Evolutionary conservation across 2,797 vertebrate species (phyloP), one percentile per base, ranked within the genome.

Genomic region (Halcyon badia): DNA sequence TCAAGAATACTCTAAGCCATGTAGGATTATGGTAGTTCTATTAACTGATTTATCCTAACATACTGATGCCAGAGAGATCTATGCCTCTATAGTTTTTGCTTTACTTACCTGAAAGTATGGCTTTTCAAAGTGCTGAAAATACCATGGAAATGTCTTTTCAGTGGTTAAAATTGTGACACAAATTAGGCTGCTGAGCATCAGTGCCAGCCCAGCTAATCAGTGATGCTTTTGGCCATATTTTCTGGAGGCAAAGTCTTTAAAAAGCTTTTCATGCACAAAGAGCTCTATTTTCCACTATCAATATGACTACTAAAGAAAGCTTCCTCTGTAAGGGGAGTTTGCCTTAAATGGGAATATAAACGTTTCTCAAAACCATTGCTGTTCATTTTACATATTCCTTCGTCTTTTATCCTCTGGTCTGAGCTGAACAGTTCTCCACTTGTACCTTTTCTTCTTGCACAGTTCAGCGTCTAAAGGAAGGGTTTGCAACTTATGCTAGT

Each of bases 31-130:
- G 37, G 33, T 71, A 72, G 54, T 93, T 90, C 77, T 94, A 37
- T 92, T 95, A 92, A 89, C 70, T 71, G 81, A 90, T 89, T 97
- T 96, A 87, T 78, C 71, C 48, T 89, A 70, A 90, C 65, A 82
- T 14, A 58, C 54, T 77, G 75, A 81, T 75, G 71, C 51, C 83
- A 88, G 83, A 84, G 41, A 94, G 83, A 77, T 66, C 33, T 44
- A 69, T 81, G 76, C 73, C 61, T 92, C 25, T 91, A 9, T 51
- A 77, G 58, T 35, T 75, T 87, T 90, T 73, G 31, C 68, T 93
- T 95, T 82, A 83, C 85, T 95, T 91, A 94, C 66, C 79, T 95
- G 77, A 88, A 86, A 93, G 33, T 25, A 69, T 16, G 31, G 49
- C 24, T 71, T 91, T 96, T 94, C 57, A 65, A 64, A 83, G 51